A percentile compares a stretch with the other conserved stretches of the same genome.
Evolutionary conservation across 2,888 invertebrate species (phyloP).

Genomic region (Eretmocerus hayati): DNA sequence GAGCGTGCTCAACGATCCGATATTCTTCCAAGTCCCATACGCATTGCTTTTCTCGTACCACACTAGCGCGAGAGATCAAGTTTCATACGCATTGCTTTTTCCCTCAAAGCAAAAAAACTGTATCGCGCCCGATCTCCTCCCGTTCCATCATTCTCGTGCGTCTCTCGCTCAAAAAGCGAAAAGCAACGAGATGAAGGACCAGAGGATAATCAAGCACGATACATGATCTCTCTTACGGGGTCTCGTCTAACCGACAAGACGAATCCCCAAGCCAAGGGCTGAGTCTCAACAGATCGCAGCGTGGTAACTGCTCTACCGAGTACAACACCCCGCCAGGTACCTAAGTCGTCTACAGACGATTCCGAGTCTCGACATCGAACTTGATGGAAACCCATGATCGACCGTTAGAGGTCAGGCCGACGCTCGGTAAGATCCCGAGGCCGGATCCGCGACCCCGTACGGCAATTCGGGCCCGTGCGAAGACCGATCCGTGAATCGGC

Average conservation of each 20-base stretch:
- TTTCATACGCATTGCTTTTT: background rate
- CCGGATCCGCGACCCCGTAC: conserved; percentile 15
- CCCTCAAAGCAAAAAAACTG: background rate
- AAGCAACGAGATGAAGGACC: background rate
- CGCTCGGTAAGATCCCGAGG: conserved; percentile 18
- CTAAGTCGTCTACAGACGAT: conserved; percentile 24
- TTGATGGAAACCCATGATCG: conserved; percentile 17
- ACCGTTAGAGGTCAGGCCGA: conserved; percentile 14
- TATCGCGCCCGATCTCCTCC: background rate
- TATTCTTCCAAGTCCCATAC: background rate
- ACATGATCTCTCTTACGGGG: no score
- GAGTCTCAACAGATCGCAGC: background rate
- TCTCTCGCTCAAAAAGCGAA: background rate
- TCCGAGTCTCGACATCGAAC: conserved; percentile 51
- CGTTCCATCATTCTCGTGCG: background rate
- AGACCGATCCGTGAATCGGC: background rate
- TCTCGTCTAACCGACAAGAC: conserved; percentile 30
- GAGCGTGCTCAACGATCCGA: no score
- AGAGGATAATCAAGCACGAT: background rate
- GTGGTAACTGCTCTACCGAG: background rate
- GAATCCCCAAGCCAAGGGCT: conserved; percentile 45
- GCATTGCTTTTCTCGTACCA: background rate
- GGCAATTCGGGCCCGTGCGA: conserved; percentile 27
- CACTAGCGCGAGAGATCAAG: background rate
- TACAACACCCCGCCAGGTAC: background rate